These are phyloP conservation scores for Leucoma salicis DNA, from an alignment of 2,888 invertebrate species.

Conservation along the genomic window DNA sequence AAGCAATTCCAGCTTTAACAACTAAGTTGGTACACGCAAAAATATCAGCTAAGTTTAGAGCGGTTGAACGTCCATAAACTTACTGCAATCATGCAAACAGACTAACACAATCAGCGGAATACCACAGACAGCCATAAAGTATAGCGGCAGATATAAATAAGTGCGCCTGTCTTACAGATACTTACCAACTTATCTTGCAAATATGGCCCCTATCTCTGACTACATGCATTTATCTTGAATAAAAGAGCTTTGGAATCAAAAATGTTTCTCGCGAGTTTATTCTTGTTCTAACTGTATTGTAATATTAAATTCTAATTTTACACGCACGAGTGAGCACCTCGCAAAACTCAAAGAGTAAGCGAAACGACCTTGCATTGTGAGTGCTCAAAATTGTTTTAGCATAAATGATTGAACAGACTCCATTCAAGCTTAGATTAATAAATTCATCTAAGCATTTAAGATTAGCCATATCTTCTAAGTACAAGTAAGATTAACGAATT, in stretches of 20 bases:
- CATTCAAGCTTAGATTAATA: too few species aligned
- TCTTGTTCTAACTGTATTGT: constrained; percentile 17
- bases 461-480: constrained; percentile 28
- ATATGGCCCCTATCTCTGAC: constrained; percentile 45
- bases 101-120: constrained; percentile 63
- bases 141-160: constrained; percentile 63
- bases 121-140: constrained; percentile 58
- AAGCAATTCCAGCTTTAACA: too few species aligned
- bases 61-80: constrained; percentile 41
- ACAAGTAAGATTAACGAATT: constrained; percentile 9
- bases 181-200: constrained; percentile 56
- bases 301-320: constrained; percentile 27
- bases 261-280: constrained; percentile 11
- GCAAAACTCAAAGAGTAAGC: constrained; percentile 45
- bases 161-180: constrained; percentile 47
- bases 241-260: constrained; percentile 23
- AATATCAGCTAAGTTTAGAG: constrained; percentile 36
- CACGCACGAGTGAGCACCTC: constrained; percentile 32
- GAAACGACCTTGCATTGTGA: constrained; percentile 63
- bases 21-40: constrained; percentile 13
- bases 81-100: constrained; percentile 55
- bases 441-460: too few species aligned
- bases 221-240: constrained; percentile 43
- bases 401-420: constrained; percentile 40
- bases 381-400: constrained; percentile 37